Percentiles rank a stretch among this genome's conserved stretches.
Conservation (phyloP, 2,113 vertebrate genomes). For the Gymnobelideus leadbeateri region DNA sequence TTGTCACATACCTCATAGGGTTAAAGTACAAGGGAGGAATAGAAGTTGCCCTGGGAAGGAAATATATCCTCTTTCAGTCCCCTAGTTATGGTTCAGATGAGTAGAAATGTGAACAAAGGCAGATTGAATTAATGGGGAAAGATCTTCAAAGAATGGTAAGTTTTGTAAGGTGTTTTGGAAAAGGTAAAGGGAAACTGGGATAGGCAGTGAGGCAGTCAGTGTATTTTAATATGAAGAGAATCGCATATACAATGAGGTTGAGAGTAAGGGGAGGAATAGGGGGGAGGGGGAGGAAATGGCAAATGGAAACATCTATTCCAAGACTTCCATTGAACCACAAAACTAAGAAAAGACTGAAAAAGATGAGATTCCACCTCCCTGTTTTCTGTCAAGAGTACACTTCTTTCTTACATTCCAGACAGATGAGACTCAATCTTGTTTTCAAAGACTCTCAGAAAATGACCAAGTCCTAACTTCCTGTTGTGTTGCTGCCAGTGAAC, state of each 20-base stretch:
- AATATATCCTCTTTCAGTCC: not conserved
- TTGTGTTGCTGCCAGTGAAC: not conserved
- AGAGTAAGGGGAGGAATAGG: not conserved
- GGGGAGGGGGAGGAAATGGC: not conserved
- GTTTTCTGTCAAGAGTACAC: not conserved
- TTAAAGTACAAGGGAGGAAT: not conserved
- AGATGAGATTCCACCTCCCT: constrained; percentile 1
- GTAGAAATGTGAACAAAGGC: not conserved
- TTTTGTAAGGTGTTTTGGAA: not conserved
- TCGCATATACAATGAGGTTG: not conserved
- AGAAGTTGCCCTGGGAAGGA: not conserved
- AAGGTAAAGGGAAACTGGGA: not conserved
- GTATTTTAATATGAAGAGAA: not conserved
- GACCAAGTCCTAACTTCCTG: constrained; percentile 13
- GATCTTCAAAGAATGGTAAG: not conserved
- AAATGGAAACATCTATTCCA: not conserved
- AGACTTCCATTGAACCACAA: not conserved
- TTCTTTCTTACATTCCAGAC: not conserved
- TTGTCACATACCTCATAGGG: not conserved
- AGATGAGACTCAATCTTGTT: not conserved
- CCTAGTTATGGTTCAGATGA: not conserved
- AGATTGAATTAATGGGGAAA: not conserved
- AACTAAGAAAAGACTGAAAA: not conserved
- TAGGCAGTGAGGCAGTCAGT: not conserved
- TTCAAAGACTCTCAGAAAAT: not conserved